phyloP scores from a whole-genome alignment of 2,797 vertebrate genomes.

The Anas georgica region DNA sequence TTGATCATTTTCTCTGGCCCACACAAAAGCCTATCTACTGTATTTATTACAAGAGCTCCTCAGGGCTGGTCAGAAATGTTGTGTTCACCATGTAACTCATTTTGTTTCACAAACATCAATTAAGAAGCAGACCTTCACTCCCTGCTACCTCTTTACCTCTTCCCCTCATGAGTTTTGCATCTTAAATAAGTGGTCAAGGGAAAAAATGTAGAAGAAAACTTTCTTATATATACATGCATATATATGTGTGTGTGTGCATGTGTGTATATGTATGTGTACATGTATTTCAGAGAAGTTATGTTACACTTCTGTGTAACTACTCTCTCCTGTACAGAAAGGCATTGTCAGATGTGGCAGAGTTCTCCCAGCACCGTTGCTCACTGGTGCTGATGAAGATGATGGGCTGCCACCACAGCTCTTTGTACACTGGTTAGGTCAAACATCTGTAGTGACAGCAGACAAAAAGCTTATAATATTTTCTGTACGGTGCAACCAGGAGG shows the following conservation, averaged over 20 bases:
- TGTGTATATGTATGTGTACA: too few relatives aligned
- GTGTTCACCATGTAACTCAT: background rate
- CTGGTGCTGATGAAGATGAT: background rate
- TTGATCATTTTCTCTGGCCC: background rate
- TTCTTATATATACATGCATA: background rate
- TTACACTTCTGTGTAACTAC: background rate
- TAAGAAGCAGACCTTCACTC: background rate
- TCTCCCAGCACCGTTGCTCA: rapidly evolving
- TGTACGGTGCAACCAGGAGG: background rate
- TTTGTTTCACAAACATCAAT: background rate
- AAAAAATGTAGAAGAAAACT: background rate
- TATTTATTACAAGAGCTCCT: background rate
- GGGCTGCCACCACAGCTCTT: background rate
- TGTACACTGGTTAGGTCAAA: background rate
- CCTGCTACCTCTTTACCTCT: background rate
- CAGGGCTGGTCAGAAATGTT: background rate
- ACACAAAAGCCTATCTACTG: background rate
- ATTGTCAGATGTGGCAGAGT: rapidly evolving
- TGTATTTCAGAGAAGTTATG: background rate
- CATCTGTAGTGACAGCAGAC: background rate
- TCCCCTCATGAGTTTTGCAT: rapidly evolving
- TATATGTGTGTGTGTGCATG: rapidly evolving
- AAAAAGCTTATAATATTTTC: background rate
- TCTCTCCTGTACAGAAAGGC: background rate
- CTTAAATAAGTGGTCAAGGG: background rate